Base-by-base conservation (phyloP, 2,113 vertebrate genomes). In the Girardinichthys multiradiatus region DNA sequence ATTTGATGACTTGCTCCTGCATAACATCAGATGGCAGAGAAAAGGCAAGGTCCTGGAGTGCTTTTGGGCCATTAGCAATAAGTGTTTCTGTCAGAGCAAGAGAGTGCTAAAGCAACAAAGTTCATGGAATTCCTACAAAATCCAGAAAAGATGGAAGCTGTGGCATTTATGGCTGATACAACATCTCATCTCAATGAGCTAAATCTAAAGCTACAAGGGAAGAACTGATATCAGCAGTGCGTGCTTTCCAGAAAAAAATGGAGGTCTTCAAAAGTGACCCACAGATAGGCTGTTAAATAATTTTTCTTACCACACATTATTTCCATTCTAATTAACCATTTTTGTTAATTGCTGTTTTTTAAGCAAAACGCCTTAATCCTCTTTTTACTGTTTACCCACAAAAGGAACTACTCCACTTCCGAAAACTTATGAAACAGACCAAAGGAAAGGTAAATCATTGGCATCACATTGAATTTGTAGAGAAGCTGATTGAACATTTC, bases 401-500 rank as follows among this genome's bases (percentile, higher is more conserved):
- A 33, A 33, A 35, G 19, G 17, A 37, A 15, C n/a, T 39, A 24
- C 4, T 26, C 21, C n/a, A 21, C 29, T 51, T 66, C 10, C 15
- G n/a, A n/a, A n/a, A n/a, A n/a, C n/a, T n/a, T n/a, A n/a, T n/a
- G 21, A 51, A 66, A 66, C 64, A 45, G 39, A 17, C 39, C 27
- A 48, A 45, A 48, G 64, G 27, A 29, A 21, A 28, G 11, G 57
- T 2, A 37, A 31, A 7, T 37, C 30, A 27, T 37, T n/a, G 39
- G 8, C 2, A 39, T 11, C 14, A 72, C 39, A n/a, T 31, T 61
- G 28, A 27, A 61, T 62, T 71, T n/a, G 11, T 51, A 48, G 31
- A 57, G 7, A 62, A 73, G n/a, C 71, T 73, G 61, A 37, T 37
- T n/a, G 48, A 35, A 29, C 24, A 64, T 64, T 73, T 73, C 61